Evolutionary conservation across 2,888 invertebrate species (phyloP).

Genomic region (Philonicus albiceps): DNA sequence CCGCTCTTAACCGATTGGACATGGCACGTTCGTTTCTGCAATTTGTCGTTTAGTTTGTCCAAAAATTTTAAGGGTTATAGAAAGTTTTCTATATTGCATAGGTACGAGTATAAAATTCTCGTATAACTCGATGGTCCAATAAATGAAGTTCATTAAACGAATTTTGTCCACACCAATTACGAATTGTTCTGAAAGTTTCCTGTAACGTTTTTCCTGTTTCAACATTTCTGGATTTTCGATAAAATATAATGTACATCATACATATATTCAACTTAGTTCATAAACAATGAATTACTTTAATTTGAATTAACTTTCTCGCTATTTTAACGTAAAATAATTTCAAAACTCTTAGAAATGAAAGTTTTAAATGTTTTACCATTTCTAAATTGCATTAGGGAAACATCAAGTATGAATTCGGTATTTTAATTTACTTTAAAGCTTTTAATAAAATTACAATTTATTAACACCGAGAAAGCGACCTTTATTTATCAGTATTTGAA

Average conservation of each 20-base stretch:
- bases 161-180: background rate
- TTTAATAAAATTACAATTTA: background rate
- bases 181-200: background rate
- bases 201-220: background rate
- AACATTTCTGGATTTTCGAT: background rate
- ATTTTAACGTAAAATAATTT: background rate
- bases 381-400: background rate
- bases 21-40: background rate
- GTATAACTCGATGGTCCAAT: background rate
- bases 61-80: conserved; percentile 4
- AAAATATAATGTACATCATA: background rate
- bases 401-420: background rate
- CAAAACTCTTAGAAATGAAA: background rate
- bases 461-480: background rate
- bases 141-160: conserved; percentile 4
- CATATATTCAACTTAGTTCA: background rate
- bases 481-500: background rate
- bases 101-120: too few species aligned
- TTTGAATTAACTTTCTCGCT: background rate
- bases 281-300: background rate
- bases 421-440: background rate
- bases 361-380: background rate
- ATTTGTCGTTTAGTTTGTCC: background rate
- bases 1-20: background rate
- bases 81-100: background rate